phyloP scores from a whole-genome alignment of 2,113 vertebrate species.

The Phalacrocorax carbo region DNA sequence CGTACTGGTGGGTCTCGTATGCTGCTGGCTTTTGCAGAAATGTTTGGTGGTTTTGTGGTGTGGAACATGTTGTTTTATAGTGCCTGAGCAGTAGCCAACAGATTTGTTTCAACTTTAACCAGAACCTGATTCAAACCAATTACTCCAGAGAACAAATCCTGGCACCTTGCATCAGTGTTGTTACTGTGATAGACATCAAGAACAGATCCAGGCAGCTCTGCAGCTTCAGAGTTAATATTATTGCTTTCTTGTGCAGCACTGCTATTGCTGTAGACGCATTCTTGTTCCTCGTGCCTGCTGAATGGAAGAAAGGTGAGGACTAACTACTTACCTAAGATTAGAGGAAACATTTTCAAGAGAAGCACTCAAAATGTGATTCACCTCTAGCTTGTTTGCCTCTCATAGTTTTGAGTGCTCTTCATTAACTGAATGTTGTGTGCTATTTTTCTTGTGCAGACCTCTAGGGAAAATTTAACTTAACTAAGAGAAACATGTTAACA shows the following conservation, averaged over 20 bases:
- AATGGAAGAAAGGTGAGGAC: neutral
- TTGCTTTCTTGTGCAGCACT: neutral
- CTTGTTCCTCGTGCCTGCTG: neutral
- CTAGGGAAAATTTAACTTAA: constrained; percentile 35
- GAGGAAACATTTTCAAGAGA: constrained; percentile 14
- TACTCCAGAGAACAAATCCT: neutral
- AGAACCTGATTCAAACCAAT: neutral
- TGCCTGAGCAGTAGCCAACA: neutral
- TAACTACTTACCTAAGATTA: neutral
- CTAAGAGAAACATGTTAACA: constrained; percentile 6
- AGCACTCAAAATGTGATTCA: constrained; percentile 10
- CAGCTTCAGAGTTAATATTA: neutral
- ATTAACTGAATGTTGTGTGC: constrained; percentile 24
- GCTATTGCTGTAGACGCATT: neutral
- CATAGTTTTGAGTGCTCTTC: constrained; percentile 41
- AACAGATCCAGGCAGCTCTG: neutral
- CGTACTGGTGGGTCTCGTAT: neutral
- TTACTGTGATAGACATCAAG: neutral
- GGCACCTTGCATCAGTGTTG: neutral
- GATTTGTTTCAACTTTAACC: constrained; percentile 12
- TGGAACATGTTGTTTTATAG: constrained; percentile 1
- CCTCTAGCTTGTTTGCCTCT: constrained; percentile 47
- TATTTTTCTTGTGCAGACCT: constrained; percentile 5
- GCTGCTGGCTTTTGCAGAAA: constrained; percentile 16
- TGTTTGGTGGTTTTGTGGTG: constrained; percentile 35